Conservation (phyloP, 2,888 invertebrate genomes). For the Ochlodes sylvanus region DNA sequence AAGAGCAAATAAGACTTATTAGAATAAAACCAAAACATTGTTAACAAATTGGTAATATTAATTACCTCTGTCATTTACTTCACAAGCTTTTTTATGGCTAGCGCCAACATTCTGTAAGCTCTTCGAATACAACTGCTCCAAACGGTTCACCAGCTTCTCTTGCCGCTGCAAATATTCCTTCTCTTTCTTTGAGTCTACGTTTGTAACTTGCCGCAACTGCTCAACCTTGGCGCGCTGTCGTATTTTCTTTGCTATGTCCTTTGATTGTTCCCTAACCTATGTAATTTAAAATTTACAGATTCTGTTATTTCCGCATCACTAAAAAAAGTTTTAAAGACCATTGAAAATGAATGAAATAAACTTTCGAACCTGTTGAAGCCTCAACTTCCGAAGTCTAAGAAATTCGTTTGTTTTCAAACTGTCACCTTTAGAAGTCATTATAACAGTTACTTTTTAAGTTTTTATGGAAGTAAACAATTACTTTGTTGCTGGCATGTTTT, state of each 20-base stretch:
- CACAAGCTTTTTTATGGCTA: slow-evolving; percentile 66
- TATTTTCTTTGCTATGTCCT: slow-evolving; percentile 79
- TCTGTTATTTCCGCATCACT: slow-evolving; percentile 38
- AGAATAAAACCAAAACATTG: too few relatives aligned
- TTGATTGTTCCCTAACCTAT: slow-evolving; percentile 82
- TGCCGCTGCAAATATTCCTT: slow-evolving; percentile 70
- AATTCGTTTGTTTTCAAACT: slow-evolving; percentile 79
- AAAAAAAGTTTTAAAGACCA: slow-evolving; percentile 13
- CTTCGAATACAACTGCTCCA: slow-evolving; percentile 68
- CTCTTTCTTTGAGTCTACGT: slow-evolving; percentile 66
- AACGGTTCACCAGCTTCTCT: slow-evolving; percentile 67
- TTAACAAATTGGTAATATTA: not conserved
- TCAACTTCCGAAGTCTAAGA: slow-evolving; percentile 72
- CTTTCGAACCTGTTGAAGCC: slow-evolving; percentile 77
- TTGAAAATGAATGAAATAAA: slow-evolving; percentile 26
- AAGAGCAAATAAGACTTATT: too few relatives aligned
- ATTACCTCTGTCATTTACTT: slow-evolving; percentile 58
- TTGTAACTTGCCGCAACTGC: slow-evolving; percentile 63
- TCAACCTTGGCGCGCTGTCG: slow-evolving; percentile 75
- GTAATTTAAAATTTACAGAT: slow-evolving; percentile 45
- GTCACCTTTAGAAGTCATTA: slow-evolving; percentile 73
- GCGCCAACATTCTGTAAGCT: slow-evolving; percentile 67
- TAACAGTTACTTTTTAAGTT: slow-evolving; percentile 52
- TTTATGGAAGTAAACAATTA: not conserved
- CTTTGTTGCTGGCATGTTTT: not conserved